These are phyloP conservation scores for Naso thynnoides DNA, from an alignment of 2,797 vertebrate genomes.

Conservation along the genomic window DNA sequence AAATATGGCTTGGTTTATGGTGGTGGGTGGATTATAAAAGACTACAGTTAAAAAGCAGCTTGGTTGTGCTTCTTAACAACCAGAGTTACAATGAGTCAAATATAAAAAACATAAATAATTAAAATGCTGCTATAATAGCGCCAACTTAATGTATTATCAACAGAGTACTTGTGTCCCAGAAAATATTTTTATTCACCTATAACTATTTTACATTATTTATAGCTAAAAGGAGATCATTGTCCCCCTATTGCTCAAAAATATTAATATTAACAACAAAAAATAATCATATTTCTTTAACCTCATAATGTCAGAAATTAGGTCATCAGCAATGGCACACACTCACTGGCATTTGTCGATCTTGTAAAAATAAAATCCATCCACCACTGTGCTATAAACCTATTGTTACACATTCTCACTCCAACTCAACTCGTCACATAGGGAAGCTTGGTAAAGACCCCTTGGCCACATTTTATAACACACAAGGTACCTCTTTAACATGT, in stretches of 20 bases:
- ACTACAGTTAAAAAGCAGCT: slow-evolving; percentile 1
- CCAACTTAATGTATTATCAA: background rate
- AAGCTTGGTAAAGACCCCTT: too few species aligned
- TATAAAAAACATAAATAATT: background rate
- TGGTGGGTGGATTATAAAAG: slow-evolving; percentile 67
- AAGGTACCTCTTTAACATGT: too few species aligned
- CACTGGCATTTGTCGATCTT: background rate
- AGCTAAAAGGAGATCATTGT: too few species aligned
- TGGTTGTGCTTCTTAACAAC: slow-evolving; percentile 7
- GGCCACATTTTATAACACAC: too few species aligned
- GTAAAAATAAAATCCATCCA: slow-evolving; percentile 54
- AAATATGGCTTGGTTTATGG: slow-evolving; percentile 28
- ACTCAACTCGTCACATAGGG: too few species aligned
- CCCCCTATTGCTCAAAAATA: too few species aligned
- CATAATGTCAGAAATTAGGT: background rate
- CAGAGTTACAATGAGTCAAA: background rate
- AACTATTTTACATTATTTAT: background rate
- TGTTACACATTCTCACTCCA: slow-evolving; percentile 3
- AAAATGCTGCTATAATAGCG: background rate
- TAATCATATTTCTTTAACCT: background rate
- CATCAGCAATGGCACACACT: background rate
- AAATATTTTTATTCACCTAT: background rate
- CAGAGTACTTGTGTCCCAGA: background rate
- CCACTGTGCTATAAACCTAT: slow-evolving; percentile 44
- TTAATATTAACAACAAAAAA: too few species aligned